Percentiles rank a stretch among this genome's conserved stretches.
These are phyloP conservation scores for Piprites chloris DNA, from an alignment of 2,113 vertebrate genomes.

Conservation along the genomic window DNA sequence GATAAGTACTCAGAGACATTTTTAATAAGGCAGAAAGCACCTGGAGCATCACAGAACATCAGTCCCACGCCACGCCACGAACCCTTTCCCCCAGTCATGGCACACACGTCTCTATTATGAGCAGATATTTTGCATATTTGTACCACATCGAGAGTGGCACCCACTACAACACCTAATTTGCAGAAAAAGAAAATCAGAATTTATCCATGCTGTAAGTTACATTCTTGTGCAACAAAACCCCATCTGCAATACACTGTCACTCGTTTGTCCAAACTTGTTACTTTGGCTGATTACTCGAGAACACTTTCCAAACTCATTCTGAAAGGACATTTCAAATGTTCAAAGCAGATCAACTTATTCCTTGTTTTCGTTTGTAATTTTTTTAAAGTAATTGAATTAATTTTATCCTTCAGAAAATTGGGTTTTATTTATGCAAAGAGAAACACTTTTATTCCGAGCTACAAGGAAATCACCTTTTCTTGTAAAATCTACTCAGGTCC, in stretches of 20 bases:
- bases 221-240: neutral
- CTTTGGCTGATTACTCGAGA: neutral
- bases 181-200: neutral
- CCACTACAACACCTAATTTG: neutral
- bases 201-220: neutral
- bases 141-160: too few relatives aligned
- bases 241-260: neutral
- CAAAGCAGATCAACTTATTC: neutral
- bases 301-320: neutral
- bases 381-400: neutral
- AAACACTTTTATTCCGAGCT: neutral
- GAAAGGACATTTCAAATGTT: neutral
- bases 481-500: neutral
- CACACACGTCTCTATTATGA: fast-evolving
- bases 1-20: neutral
- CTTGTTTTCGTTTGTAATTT: neutral
- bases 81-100: too few relatives aligned
- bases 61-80: fast-evolving
- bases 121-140: neutral
- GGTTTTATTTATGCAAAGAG: neutral
- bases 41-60: neutral
- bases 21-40: neutral
- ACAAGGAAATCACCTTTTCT: neutral
- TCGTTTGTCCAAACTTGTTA: neutral
- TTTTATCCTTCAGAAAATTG: neutral